phyloP scores from a whole-genome alignment of 2,888 invertebrate genomes.

The Lordiphosa andalusiaca region DNA sequence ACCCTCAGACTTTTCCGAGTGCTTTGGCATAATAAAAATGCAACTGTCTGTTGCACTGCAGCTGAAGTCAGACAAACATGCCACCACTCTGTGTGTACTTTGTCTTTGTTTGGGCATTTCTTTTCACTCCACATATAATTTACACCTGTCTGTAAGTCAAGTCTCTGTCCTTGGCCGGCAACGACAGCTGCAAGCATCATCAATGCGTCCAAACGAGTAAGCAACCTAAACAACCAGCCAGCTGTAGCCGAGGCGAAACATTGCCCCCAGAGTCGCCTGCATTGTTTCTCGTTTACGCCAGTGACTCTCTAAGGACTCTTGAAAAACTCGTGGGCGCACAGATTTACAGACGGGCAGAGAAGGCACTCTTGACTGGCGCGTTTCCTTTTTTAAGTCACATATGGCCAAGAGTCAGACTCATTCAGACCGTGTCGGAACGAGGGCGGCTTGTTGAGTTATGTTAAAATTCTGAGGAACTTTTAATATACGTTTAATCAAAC shows the following conservation, averaged over 20 bases:
- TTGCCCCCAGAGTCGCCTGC: conserved; percentile 6
- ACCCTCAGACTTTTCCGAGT: conserved; percentile 25
- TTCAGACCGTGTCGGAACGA: neutral
- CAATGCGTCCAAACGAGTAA: conserved; percentile 1
- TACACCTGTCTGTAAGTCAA: conserved; percentile 64
- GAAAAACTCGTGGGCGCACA: conserved; percentile 9
- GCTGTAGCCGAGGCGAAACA: conserved; percentile 19
- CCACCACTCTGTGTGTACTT: conserved; percentile 15
- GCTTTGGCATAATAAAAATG: conserved; percentile 60
- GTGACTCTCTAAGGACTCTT: conserved; percentile 66
- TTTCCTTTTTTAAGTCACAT: conserved; percentile 15
- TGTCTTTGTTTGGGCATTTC: conserved; percentile 24
- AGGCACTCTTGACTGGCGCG: conserved; percentile 39
- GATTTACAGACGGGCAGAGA: conserved; percentile 29
- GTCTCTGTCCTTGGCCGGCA: conserved; percentile 59
- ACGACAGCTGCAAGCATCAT: conserved; percentile 30
- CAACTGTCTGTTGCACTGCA: conserved; percentile 51
- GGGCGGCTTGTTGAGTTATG: conserved; percentile 7
- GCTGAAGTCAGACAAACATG: conserved; percentile 10
- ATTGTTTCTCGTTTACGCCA: conserved; percentile 66
- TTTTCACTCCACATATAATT: conserved; percentile 57
- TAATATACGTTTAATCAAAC: too few relatives aligned
- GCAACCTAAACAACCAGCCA: too few relatives aligned
- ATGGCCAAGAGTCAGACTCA: conserved; percentile 26
- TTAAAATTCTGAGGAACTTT: neutral